Conservation (phyloP, 2,113 vertebrate genomes). For the Diadophis punctatus region DNA sequence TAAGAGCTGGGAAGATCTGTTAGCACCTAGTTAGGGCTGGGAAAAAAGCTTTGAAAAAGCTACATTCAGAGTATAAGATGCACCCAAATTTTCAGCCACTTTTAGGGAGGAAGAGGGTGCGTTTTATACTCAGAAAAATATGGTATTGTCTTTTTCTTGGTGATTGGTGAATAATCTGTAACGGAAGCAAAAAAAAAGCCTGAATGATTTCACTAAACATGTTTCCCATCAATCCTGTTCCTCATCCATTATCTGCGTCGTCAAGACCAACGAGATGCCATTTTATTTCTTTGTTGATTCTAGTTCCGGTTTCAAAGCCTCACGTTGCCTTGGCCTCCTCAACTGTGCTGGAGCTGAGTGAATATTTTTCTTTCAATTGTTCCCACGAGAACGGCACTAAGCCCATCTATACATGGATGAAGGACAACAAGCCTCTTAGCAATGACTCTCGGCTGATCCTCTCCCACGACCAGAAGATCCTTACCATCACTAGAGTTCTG, state of each 20-base stretch:
- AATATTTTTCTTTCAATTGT: constrained; percentile 88
- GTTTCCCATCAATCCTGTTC: background rate
- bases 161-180: background rate
- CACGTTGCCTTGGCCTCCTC: constrained; percentile 79
- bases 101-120: too few relatives aligned
- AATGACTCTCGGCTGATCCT: constrained; percentile 84
- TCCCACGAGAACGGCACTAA: constrained; percentile 89
- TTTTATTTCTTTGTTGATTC: background rate
- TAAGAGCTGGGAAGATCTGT: too few relatives aligned
- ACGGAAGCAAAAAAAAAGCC: too few relatives aligned
- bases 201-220: background rate
- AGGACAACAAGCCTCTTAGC: constrained; percentile 81
- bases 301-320: constrained; percentile 86
- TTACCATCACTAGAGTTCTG: constrained; percentile 86
- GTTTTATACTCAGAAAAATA: too few relatives aligned
- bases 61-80: too few relatives aligned
- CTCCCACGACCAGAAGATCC: constrained; percentile 83
- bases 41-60: too few relatives aligned
- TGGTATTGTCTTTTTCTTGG: background rate
- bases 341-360: constrained; percentile 87
- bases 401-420: constrained; percentile 87
- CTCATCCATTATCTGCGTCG: background rate
- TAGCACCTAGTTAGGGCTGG: too few relatives aligned
- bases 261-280: background rate
- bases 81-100: too few relatives aligned